Percentiles rank a stretch among this genome's conserved stretches.
These are phyloP conservation scores for Xylota segnis DNA, from an alignment of 2,888 invertebrate genomes.

Conservation along the genomic window DNA sequence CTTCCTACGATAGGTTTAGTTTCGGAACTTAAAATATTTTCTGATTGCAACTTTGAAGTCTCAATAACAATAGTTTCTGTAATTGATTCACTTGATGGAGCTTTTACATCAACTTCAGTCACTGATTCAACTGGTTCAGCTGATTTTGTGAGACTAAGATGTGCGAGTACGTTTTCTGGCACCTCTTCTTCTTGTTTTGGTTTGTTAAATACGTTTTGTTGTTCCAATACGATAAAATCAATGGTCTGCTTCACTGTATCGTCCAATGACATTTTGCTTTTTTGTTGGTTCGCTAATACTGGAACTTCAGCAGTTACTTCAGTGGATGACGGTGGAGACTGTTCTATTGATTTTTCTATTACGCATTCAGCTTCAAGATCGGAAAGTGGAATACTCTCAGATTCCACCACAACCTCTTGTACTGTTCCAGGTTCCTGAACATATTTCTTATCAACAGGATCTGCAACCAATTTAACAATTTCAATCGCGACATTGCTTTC, in stretches of 20 bases:
- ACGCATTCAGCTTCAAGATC: neutral
- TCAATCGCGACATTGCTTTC: neutral
- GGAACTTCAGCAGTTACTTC: too few relatives aligned
- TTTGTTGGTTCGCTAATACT: too few relatives aligned
- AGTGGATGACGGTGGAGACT: neutral
- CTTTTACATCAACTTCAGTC: neutral
- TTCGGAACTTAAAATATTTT: neutral
- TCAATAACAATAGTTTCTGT: neutral
- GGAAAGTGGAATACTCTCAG: neutral
- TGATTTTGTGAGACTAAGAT: neutral
- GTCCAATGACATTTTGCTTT: neutral
- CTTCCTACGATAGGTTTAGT: neutral
- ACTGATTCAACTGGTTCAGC: neutral
- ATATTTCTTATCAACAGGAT: neutral
- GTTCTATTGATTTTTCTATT: neutral
- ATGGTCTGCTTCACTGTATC: slow-evolving; percentile 20
- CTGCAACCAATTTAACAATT: neutral
- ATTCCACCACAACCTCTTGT: neutral
- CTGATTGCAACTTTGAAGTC: neutral
- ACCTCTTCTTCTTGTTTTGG: neutral
- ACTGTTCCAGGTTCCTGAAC: neutral
- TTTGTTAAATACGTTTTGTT: slow-evolving; percentile 5
- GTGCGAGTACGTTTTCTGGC: neutral
- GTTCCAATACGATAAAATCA: slow-evolving; percentile 22
- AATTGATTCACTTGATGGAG: neutral